A percentile compares a stretch with the other conserved stretches of the same genome.
Evolutionary conservation across 2,113 vertebrate genomes (phyloP).

Genomic region (Thryonomys swinderianus): DNA sequence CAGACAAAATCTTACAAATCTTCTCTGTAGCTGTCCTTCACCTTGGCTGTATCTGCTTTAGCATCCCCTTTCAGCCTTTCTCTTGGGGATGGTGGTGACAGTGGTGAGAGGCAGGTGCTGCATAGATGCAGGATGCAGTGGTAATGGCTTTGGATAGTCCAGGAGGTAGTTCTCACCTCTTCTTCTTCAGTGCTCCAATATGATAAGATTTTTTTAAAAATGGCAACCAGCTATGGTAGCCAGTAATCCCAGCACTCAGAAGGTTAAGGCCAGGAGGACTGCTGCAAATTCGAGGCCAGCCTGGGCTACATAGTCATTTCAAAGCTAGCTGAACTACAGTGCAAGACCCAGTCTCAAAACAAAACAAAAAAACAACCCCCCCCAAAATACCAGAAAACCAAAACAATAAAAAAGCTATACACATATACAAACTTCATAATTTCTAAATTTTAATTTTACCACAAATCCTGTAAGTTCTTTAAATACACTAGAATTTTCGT

Average conservation of each 20-base stretch:
- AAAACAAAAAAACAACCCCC: neutral
- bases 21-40: neutral
- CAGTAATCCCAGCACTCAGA: neutral
- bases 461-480: neutral
- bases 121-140: neutral
- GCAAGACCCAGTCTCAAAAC: neutral
- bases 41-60: neutral
- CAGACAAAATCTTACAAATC: neutral
- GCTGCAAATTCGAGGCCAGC: neutral
- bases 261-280: neutral
- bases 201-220: neutral
- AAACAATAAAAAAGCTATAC: neutral
- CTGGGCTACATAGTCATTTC: neutral
- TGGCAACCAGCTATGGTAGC: neutral
- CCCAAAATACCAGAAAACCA: neutral
- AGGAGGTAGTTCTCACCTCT: neutral
- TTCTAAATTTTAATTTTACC: constrained; percentile 47
- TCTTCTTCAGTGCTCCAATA: neutral
- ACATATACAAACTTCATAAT: neutral
- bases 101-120: neutral
- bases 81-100: neutral
- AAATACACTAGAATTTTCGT: constrained; percentile 13
- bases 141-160: neutral
- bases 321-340: neutral
- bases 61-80: neutral